These are phyloP conservation scores for Centroberyx gerrardi DNA, from an alignment of 2,797 vertebrate genomes.

Conservation along the genomic window DNA sequence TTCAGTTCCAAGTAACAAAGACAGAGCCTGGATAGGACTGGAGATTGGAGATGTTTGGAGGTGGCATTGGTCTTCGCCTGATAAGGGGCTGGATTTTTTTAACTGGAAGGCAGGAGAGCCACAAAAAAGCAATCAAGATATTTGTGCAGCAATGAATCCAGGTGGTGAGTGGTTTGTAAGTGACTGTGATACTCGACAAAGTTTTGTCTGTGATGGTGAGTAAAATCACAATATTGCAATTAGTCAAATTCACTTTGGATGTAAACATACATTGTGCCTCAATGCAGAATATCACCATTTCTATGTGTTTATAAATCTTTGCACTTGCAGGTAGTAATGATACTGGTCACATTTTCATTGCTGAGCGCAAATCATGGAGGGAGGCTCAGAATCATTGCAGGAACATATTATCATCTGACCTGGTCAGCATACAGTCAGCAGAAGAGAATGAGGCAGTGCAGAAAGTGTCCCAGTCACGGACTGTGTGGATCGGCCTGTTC, in stretches of 20 bases:
- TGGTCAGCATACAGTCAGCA: constrained; percentile 67
- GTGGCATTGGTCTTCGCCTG: constrained; percentile 76
- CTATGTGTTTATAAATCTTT: constrained; percentile 14
- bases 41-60: constrained; percentile 46
- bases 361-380: constrained; percentile 68
- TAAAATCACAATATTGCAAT: constrained; percentile 9
- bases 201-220: constrained; percentile 75
- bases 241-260: not conserved
- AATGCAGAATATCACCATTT: not conserved
- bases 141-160: constrained; percentile 71
- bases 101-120: constrained; percentile 72
- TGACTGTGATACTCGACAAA: constrained; percentile 45
- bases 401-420: constrained; percentile 49
- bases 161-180: constrained; percentile 72
- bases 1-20: not conserved
- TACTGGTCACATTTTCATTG: constrained; percentile 48
- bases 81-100: constrained; percentile 54
- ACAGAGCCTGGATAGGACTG: constrained; percentile 77
- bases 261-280: not conserved
- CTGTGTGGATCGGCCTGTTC: constrained; percentile 81
- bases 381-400: constrained; percentile 73
- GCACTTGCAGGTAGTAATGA: constrained; percentile 39
- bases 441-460: constrained; percentile 63
- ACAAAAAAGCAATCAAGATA: constrained; percentile 2
- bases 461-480: constrained; percentile 28